A percentile compares a stretch with the other conserved stretches of the same genome.
Conservation (phyloP, 2,797 vertebrate species). For the Hylomyscus alleni region DNA sequence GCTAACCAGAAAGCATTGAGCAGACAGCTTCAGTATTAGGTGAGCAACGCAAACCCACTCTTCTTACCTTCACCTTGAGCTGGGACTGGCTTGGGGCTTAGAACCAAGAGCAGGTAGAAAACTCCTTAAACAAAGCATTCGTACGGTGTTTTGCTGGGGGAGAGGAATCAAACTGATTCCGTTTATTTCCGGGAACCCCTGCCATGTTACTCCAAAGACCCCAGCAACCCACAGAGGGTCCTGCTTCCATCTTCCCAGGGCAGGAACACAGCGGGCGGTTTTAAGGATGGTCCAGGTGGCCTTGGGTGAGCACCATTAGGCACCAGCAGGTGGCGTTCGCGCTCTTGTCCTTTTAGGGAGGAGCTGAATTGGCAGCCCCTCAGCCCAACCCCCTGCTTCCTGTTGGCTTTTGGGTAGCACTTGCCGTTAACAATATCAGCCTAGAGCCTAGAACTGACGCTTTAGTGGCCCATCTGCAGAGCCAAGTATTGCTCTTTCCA, state of each 20-base stretch:
- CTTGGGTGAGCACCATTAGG: neutral
- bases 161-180: neutral
- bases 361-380: neutral
- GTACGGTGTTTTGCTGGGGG: neutral
- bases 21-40: conserved; percentile 52
- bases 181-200: neutral
- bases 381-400: neutral
- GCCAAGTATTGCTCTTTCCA: neutral
- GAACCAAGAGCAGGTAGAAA: neutral
- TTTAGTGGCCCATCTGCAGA: conserved; percentile 44
- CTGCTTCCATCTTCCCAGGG: neutral
- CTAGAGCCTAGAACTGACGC: conserved; percentile 50
- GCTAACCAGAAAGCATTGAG: neutral
- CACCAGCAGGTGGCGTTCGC: neutral
- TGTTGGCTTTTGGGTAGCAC: conserved; percentile 33
- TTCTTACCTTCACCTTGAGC: neutral
- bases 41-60: neutral
- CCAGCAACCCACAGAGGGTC: neutral
- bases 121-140: neutral
- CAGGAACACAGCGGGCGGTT: neutral
- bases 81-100: neutral
- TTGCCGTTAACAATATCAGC: conserved; percentile 60
- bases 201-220: neutral
- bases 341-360: neutral
- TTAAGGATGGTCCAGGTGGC: neutral